phyloP scores from a whole-genome alignment of 2,888 invertebrate species.

The Chalcis sispes region DNA sequence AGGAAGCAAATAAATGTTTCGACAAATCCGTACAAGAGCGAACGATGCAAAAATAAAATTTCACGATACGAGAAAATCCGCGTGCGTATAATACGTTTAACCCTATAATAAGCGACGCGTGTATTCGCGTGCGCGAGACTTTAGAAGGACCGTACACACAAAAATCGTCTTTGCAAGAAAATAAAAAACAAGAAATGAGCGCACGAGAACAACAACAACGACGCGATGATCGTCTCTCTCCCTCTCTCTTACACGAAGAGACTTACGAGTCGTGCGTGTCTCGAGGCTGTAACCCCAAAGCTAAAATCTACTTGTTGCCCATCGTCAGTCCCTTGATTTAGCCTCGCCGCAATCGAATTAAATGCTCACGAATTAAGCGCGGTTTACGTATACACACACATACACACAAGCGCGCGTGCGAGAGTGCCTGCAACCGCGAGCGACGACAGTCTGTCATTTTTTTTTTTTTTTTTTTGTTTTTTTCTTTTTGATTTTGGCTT shows the following conservation, averaged over 20 bases:
- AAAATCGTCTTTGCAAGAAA: neutral
- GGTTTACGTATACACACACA: neutral
- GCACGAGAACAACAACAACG: slow-evolving; percentile 21
- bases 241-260: slow-evolving; percentile 43
- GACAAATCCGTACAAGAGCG: too few species aligned
- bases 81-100: too few species aligned
- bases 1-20: too few species aligned
- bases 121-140: neutral
- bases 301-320: slow-evolving; percentile 74
- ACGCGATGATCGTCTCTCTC: neutral
- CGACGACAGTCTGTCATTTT: slow-evolving; percentile 44
- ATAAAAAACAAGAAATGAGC: neutral
- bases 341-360: slow-evolving; percentile 71
- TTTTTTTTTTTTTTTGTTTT: too few species aligned
- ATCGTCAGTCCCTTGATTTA: slow-evolving; percentile 73
- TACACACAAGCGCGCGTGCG: neutral
- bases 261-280: slow-evolving; percentile 73
- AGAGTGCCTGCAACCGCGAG: neutral
- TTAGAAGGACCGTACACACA: neutral
- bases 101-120: too few species aligned
- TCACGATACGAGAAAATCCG: too few species aligned
- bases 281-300: slow-evolving; percentile 71
- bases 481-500: too few species aligned
- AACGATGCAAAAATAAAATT: too few species aligned
- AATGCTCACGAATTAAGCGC: slow-evolving; percentile 59